These are phyloP conservation scores for Tipula helvola DNA, from an alignment of 2,888 invertebrate genomes.

Conservation along the genomic window DNA sequence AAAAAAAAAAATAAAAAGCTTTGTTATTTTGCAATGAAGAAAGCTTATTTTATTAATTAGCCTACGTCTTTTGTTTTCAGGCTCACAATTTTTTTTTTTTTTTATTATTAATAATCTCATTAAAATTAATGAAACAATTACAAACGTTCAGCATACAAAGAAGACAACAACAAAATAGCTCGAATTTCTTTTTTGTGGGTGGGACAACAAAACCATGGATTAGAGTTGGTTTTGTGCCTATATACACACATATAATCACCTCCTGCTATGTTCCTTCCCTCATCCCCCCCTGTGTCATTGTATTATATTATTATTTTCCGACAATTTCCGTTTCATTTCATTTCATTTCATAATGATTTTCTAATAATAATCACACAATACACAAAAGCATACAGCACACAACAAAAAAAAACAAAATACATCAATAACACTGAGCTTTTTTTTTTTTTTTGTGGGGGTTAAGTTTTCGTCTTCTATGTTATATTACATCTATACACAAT, in stretches of 20 bases:
- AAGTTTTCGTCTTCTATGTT: background rate
- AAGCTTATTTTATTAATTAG: background rate
- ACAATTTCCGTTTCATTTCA: background rate
- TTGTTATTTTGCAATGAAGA: background rate
- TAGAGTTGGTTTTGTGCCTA: background rate
- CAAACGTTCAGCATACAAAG: background rate
- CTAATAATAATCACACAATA: background rate
- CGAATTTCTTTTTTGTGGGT: background rate
- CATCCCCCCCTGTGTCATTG: background rate
- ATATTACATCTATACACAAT: background rate
- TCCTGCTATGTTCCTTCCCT: background rate
- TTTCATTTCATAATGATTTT: background rate
- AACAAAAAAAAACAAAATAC: background rate
- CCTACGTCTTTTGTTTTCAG: background rate
- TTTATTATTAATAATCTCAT: background rate
- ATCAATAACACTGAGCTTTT: background rate
- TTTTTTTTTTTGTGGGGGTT: background rate
- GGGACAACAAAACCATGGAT: background rate
- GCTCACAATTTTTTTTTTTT: background rate
- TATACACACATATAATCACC: background rate
- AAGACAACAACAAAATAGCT: background rate
- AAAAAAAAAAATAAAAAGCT: background rate
- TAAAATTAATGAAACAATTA: slow-evolving; percentile 4
- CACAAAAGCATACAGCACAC: background rate
- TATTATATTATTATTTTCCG: background rate